Evolutionary conservation across 2,888 invertebrate genomes (phyloP).

Genomic region (Trichogramma evanescens): DNA sequence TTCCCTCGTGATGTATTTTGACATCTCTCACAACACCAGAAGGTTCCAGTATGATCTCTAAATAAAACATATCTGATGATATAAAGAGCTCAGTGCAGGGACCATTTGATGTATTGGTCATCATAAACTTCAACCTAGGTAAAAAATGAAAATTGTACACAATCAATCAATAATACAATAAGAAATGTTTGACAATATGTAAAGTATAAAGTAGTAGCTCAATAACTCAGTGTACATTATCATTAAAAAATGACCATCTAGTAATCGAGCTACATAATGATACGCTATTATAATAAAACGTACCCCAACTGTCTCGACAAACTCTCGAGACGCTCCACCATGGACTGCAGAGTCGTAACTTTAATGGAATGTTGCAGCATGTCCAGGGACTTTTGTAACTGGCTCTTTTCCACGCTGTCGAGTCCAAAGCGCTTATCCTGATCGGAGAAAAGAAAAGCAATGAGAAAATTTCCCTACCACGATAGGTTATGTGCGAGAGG

Average conservation of each 20-base stretch:
- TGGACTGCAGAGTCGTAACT: conserved; percentile 82
- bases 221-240: neutral
- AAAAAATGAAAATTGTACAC: conserved; percentile 1
- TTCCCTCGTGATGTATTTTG: conserved; percentile 85
- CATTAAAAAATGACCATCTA: neutral
- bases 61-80: conserved; percentile 93
- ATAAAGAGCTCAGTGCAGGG: conserved; percentile 79
- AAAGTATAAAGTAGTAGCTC: neutral
- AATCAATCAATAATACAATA: neutral
- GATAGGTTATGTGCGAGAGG: neutral
- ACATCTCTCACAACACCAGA: conserved; percentile 83
- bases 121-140: conserved; percentile 75
- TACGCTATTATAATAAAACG: neutral
- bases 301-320: conserved; percentile 83
- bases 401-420: conserved; percentile 76
- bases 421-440: conserved; percentile 85
- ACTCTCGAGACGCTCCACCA: conserved; percentile 86
- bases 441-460: neutral
- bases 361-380: conserved; percentile 89
- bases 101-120: conserved; percentile 58
- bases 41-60: conserved; percentile 81
- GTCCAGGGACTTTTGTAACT: conserved; percentile 84
- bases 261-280: neutral
- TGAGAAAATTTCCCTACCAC: neutral
- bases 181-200: neutral